Evolutionary conservation across 2,888 invertebrate species (phyloP).

Genomic region (Pristionchus arcanus): DNA sequence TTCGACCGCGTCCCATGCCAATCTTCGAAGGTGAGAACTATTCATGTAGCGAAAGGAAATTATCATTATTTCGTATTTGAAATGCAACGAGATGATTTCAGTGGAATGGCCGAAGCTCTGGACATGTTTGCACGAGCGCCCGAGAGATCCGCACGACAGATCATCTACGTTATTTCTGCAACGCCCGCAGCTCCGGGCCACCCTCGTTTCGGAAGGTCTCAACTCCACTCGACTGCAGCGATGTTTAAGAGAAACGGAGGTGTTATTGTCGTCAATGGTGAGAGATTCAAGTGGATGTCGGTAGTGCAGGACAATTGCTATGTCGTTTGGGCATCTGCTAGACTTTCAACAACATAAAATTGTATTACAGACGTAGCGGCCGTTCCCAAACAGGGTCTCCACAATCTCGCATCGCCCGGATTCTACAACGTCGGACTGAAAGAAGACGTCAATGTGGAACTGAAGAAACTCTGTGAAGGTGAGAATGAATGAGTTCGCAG

Average conservation of each 20-base stretch:
- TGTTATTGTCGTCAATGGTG: background rate
- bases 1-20: background rate
- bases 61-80: too few relatives aligned
- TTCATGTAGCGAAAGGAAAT: too few relatives aligned
- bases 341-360: background rate
- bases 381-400: background rate
- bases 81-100: background rate
- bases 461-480: background rate
- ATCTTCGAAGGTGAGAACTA: background rate
- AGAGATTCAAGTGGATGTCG: background rate
- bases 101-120: background rate
- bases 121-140: background rate
- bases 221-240: background rate
- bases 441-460: background rate
- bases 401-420: background rate
- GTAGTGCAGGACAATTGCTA: background rate
- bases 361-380: background rate
- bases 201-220: background rate
- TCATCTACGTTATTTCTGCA: slow-evolving; percentile 12
- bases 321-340: background rate
- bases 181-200: background rate
- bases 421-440: background rate
- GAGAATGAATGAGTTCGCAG: background rate
- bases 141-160: background rate
- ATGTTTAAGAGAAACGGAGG: background rate